Evolutionary conservation across 2,797 vertebrate genomes (phyloP), one percentile per base, ranked within the genome.

Genomic region (Rousettus madagascariensis): DNA sequence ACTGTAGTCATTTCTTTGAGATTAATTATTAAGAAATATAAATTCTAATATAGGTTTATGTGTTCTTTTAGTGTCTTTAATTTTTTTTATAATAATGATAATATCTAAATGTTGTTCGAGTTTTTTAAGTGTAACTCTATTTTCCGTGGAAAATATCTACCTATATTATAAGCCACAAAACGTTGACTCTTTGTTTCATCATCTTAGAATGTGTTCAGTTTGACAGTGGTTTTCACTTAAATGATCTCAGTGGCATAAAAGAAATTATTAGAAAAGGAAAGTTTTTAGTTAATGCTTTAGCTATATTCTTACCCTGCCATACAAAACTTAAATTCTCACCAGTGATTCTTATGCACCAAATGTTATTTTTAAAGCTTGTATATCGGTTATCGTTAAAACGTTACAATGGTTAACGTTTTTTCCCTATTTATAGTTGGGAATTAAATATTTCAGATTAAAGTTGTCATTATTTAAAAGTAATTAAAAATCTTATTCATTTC

Each of bases 391-490:
- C 38, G 63, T 20, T 74, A 90, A 79, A 17, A 87, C 69, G 0
- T 3, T 68, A 43, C 12, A 55, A 12, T 55, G 20, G 1, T 82
- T 80, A 55, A 55, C 11, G 22, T 33, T 46, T 78, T 57, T 10
- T 49, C 22, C 59, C 36, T 46, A 9, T 57, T 22, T 26, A 61
- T 63, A 69, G 8, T 63, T 57, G 16, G 11, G 46, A 61, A 46
- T 71, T 89, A 79, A 96, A 83, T 7, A 33, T 57, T 84, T 92
- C 61, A 75, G 79, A 36, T 92, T 26, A 38, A 2, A 33, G 79
- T 85, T 38, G 6, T 91, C 82, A 59, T 66, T 51, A 33, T 68
- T 82, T 59, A 77, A 95, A 97, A 86, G 63, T 0, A 93, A 91
- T 20, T 72, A 41, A 88, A 91, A 96, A 7, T 41, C 59, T 8